These are phyloP conservation scores for Mandrillus leucophaeus DNA, from an alignment of 2,113 vertebrate genomes.

Conservation along the genomic window DNA sequence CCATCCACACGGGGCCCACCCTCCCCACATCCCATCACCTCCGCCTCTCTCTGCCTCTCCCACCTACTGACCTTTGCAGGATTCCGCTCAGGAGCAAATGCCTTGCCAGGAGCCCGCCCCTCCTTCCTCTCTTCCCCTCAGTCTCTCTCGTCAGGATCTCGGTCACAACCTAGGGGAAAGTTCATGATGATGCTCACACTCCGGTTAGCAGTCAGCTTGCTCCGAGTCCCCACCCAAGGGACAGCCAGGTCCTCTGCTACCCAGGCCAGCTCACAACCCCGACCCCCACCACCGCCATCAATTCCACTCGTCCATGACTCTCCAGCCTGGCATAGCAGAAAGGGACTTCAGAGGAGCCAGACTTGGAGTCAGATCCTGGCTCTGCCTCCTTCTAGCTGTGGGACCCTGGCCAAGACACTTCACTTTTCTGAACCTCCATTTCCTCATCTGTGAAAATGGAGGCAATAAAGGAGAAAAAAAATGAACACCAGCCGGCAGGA, in stretches of 20 bases:
- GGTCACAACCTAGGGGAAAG: slow-evolving; percentile 58
- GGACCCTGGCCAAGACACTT: not conserved
- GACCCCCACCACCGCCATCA: not conserved
- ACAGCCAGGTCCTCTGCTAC: not conserved
- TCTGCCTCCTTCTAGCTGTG: not conserved
- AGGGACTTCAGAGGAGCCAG: not conserved
- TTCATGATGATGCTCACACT: not conserved
- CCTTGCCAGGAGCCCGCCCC: slow-evolving; percentile 76
- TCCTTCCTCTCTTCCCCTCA: slow-evolving; percentile 45
- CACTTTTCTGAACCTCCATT: not conserved
- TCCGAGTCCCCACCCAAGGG: not conserved
- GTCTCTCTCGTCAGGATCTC: slow-evolving; percentile 21
- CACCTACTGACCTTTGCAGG: slow-evolving; percentile 64
- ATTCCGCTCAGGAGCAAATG: not conserved
- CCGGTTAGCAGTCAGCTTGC: fast-evolving
- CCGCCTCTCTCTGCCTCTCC: not conserved
- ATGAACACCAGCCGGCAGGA: not conserved
- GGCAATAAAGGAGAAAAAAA: not conserved
- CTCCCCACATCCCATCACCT: not conserved
- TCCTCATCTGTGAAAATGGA: not conserved
- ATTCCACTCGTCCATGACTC: not conserved
- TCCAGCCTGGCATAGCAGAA: not conserved
- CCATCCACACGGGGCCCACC: not conserved
- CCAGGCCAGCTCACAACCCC: not conserved
- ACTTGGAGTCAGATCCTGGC: not conserved